These are phyloP conservation scores for Oscheius sp. DNA, from an alignment of 2,888 invertebrate species.

Conservation along the genomic window DNA sequence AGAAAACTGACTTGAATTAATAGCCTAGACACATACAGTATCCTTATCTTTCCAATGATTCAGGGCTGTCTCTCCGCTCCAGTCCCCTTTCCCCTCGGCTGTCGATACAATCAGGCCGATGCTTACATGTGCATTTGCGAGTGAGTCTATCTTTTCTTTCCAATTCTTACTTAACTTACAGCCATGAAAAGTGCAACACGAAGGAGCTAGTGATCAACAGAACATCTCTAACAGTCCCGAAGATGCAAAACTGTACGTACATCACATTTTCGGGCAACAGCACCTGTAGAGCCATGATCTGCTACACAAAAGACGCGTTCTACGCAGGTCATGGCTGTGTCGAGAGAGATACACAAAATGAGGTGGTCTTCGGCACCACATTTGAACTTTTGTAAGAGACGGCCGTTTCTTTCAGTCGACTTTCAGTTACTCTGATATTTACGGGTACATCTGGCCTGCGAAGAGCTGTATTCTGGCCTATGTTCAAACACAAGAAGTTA, in stretches of 20 bases:
- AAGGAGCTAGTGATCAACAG: not conserved
- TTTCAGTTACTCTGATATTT: not conserved
- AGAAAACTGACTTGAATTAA: too few species aligned
- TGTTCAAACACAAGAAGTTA: too few species aligned
- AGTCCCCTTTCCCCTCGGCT: not conserved
- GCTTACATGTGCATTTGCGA: not conserved
- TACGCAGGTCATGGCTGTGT: too few species aligned
- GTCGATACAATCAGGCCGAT: not conserved
- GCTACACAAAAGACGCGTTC: too few species aligned
- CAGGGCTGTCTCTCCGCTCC: slow-evolving; percentile 20
- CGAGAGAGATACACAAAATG: not conserved
- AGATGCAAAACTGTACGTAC: too few species aligned
- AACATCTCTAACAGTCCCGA: too few species aligned
- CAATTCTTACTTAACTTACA: not conserved
- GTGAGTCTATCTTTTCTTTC: not conserved
- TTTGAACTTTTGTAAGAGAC: not conserved
- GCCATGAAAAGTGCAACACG: not conserved
- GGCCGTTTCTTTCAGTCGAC: not conserved
- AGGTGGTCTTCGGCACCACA: not conserved
- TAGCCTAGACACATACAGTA: not conserved
- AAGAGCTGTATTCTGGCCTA: not conserved
- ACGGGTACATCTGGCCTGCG: not conserved
- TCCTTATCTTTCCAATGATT: not conserved
- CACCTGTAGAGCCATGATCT: not conserved
- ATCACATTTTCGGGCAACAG: not conserved